Conservation (phyloP, 1,140 invertebrate species). For the Leptopilina boulardi region DNA sequence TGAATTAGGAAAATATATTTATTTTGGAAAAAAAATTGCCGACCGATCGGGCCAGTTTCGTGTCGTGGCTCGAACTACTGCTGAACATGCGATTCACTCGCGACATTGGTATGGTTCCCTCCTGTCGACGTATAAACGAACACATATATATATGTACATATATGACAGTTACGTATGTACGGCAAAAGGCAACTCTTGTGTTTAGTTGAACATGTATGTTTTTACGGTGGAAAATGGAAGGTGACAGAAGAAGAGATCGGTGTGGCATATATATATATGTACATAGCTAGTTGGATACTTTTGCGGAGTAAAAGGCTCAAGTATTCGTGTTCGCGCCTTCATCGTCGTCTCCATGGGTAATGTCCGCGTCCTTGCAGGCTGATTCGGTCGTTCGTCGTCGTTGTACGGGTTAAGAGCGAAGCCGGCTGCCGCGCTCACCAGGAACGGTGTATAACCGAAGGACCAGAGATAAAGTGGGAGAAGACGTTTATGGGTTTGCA, state of each 20-base stretch:
- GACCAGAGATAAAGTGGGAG: slow-evolving; percentile 56
- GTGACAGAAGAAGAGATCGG: slow-evolving; percentile 50
- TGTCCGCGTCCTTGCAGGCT: slow-evolving; percentile 51
- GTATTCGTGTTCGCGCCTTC: slow-evolving; percentile 38
- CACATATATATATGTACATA: slow-evolving; percentile 34
- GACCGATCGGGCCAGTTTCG: slow-evolving; percentile 57
- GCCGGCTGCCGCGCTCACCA: slow-evolving; percentile 51
- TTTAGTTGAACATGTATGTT: slow-evolving; percentile 61
- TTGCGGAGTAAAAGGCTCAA: slow-evolving; percentile 27
- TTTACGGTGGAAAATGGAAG: slow-evolving; percentile 48
- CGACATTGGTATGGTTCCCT: slow-evolving; percentile 46
- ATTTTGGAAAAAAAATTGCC: slow-evolving; percentile 2
- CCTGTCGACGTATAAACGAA: slow-evolving; percentile 58
- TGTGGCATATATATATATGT: slow-evolving; percentile 48
- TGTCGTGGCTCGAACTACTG: slow-evolving; percentile 65
- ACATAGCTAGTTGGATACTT: slow-evolving; percentile 45
- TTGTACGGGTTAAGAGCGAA: slow-evolving; percentile 57
- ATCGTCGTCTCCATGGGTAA: slow-evolving; percentile 36
- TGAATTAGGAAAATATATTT: no score
- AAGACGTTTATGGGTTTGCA: slow-evolving; percentile 74
- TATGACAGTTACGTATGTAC: slow-evolving; percentile 48
- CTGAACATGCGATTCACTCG: slow-evolving; percentile 50
- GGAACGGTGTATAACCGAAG: slow-evolving; percentile 42
- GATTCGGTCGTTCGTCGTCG: slow-evolving; percentile 59
- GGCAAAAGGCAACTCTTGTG: slow-evolving; percentile 51